Base-by-base conservation (phyloP, 2,888 invertebrate species). In the Troilus luridus region DNA sequence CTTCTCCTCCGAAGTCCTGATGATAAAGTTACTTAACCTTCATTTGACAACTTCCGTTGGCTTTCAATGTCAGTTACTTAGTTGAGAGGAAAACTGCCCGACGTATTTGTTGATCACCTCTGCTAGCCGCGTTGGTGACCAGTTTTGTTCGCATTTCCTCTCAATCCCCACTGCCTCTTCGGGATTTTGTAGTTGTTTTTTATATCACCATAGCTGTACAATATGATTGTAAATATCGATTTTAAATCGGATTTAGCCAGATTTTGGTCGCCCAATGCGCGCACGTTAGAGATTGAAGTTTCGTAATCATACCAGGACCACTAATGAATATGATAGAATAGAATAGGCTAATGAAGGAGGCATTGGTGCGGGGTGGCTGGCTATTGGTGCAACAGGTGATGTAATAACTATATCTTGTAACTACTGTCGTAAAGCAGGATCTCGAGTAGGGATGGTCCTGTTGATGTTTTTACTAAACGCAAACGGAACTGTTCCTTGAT, bases 271-370 rank as follows among this genome's bases (percentile, higher is more conserved):
- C 12, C 14, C 24, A 12, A 41, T 19, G 41, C 41, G 14, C 41
- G 17, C 17, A 17, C 17, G 41, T 77, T 7, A 77, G 41, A 19
- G 72, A 77, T 27, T 17, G 27, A 41, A 41, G 19, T 77, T 41
- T 77, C 41, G 41, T 41, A 77, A 77, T 77, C 41, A 17, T 41
- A 77, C 27, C 17, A 9, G 9, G 10, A 0, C 72, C 9, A 9
- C 14, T 88, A 24, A 56, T 58, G 88, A 88, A 88, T 88, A 59
- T 56, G 58, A 56, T 58, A 60, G 14, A 88, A 88, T 88, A 88
- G 60, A 6, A 1, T 58, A 58, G 88, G n/a, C 60, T 88, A 59
- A 88, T 77, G 27, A 77, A 77, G 72, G 7, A 77, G 72, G 72
- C 41, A 77, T 77, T 77, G 72, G 41, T 41, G 72, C 72, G 41